A percentile compares a stretch with the other conserved stretches of the same genome.
phyloP scores from a whole-genome alignment of 2,888 invertebrate species.

The Cheilosia scutellata region DNA sequence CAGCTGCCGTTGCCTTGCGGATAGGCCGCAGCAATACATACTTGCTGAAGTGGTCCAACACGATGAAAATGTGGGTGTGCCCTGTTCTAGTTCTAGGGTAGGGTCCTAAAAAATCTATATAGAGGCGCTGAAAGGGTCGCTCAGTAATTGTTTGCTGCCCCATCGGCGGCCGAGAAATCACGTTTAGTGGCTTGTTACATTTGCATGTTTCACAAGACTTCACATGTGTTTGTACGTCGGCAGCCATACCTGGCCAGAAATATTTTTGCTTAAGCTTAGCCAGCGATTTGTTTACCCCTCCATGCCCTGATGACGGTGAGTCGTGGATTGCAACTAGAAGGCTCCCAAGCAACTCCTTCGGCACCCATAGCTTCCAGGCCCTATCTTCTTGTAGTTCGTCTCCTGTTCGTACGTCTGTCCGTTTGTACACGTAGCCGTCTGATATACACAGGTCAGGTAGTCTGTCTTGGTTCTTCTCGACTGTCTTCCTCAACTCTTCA shows the following conservation, averaged over 20 bases:
- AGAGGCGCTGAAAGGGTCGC: conserved; percentile 43
- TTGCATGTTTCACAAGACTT: background rate
- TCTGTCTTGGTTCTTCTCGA: background rate
- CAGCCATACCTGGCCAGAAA: background rate
- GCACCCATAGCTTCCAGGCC: background rate
- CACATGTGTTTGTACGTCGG: background rate
- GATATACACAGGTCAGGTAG: background rate
- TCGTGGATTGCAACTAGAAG: background rate
- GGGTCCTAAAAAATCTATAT: conserved; percentile 54
- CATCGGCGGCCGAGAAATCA: conserved; percentile 29
- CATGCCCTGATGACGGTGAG: background rate
- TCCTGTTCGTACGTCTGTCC: background rate
- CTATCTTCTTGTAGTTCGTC: background rate
- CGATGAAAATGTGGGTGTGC: conserved; percentile 34
- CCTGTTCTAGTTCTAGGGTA: conserved; percentile 49
- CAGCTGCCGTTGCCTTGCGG: background rate
- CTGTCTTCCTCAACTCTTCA: background rate
- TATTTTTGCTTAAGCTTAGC: too few species aligned
- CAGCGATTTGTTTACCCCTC: background rate
- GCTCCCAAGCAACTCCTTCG: background rate
- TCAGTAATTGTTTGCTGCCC: conserved; percentile 7
- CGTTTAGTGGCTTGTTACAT: background rate
- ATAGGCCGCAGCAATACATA: conserved; percentile 44
- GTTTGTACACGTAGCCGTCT: background rate
- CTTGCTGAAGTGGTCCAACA: conserved; percentile 47